Conservation (phyloP, 2,797 vertebrate species). For the Lateolabrax maculatus region DNA sequence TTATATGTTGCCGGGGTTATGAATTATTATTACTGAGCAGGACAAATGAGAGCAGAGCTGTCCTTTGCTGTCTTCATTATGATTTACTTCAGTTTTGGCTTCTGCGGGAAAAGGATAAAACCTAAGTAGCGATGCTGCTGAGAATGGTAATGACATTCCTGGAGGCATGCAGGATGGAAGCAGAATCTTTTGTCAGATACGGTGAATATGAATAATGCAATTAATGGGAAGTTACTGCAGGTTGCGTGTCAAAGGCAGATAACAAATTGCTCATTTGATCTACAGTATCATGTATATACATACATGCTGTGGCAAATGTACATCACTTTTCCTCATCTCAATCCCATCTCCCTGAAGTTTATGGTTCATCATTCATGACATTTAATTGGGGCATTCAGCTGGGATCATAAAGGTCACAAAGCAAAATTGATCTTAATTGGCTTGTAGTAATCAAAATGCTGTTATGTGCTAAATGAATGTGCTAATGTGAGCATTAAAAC, state of each 20-base stretch:
- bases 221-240: constrained; percentile 64
- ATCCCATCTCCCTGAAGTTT: constrained; percentile 69
- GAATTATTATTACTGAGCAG: constrained; percentile 73
- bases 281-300: constrained; percentile 25
- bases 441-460: constrained; percentile 87
- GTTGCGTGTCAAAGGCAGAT: constrained; percentile 67
- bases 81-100: constrained; percentile 76
- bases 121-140: constrained; percentile 47
- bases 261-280: constrained; percentile 69
- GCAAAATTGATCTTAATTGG: constrained; percentile 87
- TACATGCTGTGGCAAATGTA: constrained; percentile 33
- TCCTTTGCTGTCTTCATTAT: constrained; percentile 75
- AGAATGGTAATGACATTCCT: constrained; percentile 73
- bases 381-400: constrained; percentile 83
- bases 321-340: constrained; percentile 50
- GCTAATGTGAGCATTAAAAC: constrained; percentile 87
- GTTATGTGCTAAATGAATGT: constrained; percentile 86
- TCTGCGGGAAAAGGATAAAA: constrained; percentile 67
- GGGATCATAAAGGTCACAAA: constrained; percentile 85
- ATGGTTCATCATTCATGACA: constrained; percentile 79
- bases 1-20: constrained; percentile 66
- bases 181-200: constrained; percentile 70
- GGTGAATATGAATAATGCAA: constrained; percentile 76
- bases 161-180: constrained; percentile 54
- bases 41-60: constrained; percentile 79